Evolutionary conservation across 2,113 vertebrate genomes (phyloP).

Genomic region (Macquaria ambigua): DNA sequence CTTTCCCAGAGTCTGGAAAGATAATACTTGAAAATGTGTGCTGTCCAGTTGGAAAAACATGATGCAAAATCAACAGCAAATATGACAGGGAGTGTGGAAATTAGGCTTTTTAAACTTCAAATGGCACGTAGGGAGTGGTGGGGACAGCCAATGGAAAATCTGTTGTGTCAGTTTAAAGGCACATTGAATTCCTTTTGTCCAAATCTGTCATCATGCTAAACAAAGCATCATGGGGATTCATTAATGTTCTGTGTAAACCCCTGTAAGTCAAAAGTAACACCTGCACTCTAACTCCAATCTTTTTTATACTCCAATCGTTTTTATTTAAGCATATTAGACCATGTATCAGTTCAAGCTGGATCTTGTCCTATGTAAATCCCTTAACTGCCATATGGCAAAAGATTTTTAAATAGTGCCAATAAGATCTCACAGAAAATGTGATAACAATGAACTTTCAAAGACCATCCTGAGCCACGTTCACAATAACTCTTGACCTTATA

Average conservation of each 20-base stretch:
- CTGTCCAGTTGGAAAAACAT: conserved; percentile 25
- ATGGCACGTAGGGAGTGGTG: neutral
- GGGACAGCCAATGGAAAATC: neutral
- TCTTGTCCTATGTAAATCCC: neutral
- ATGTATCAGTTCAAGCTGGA: neutral
- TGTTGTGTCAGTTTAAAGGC: conserved; percentile 16
- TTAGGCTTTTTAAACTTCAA: neutral
- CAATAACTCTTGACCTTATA: conserved; percentile 24
- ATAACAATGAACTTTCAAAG: neutral
- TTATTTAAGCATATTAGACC: neutral
- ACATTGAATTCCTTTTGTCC: neutral
- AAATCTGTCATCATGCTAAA: neutral
- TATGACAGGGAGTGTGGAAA: neutral
- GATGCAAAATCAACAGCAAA: neutral
- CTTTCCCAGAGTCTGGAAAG: conserved; percentile 27
- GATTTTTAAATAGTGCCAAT: too few species aligned
- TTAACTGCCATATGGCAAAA: neutral
- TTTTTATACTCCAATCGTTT: too few species aligned
- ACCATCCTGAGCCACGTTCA: conserved; percentile 18
- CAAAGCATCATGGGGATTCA: neutral
- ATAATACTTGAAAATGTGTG: conserved; percentile 9
- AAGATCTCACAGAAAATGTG: neutral
- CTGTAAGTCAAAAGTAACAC: neutral
- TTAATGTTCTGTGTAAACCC: conserved; percentile 9
- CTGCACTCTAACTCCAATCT: neutral